Percentiles rank a stretch among this genome's conserved stretches.
Evolutionary conservation across 1,140 invertebrate genomes (phyloP).

Genomic region (Formica selysi): DNA sequence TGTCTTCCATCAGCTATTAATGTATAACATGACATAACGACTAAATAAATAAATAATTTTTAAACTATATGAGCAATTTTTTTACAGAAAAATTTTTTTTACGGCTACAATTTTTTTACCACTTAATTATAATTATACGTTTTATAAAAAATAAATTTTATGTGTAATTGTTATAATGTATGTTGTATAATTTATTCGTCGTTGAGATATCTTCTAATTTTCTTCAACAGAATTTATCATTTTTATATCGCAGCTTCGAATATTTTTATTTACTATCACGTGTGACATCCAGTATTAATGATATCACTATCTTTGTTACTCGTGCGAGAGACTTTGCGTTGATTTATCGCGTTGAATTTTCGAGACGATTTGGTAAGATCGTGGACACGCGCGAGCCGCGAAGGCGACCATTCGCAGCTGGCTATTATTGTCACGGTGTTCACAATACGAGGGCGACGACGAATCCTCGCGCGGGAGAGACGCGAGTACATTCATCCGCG

Average conservation of each 20-base stretch:
- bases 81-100: too few relatives aligned
- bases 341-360: constrained; percentile 55
- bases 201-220: background rate
- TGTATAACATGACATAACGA: too few relatives aligned
- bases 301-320: constrained; percentile 16
- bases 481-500: constrained; percentile 81
- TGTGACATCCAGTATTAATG: constrained; percentile 30
- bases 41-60: constrained; percentile 26
- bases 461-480: constrained; percentile 44
- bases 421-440: constrained; percentile 74
- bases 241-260: background rate
- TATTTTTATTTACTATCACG: constrained; percentile 8
- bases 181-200: background rate
- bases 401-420: constrained; percentile 67
- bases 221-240: constrained; percentile 31
- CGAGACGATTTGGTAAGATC: constrained; percentile 42
- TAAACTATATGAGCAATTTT: background rate
- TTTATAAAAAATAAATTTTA: background rate
- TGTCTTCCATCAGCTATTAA: background rate
- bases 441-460: constrained; percentile 69
- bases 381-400: constrained; percentile 24
- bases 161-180: background rate
- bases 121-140: too few relatives aligned
- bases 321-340: background rate
- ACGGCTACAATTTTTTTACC: too few relatives aligned